Conservation (phyloP, 2,888 invertebrate genomes). For the Pyrrhosoma nymphula region DNA sequence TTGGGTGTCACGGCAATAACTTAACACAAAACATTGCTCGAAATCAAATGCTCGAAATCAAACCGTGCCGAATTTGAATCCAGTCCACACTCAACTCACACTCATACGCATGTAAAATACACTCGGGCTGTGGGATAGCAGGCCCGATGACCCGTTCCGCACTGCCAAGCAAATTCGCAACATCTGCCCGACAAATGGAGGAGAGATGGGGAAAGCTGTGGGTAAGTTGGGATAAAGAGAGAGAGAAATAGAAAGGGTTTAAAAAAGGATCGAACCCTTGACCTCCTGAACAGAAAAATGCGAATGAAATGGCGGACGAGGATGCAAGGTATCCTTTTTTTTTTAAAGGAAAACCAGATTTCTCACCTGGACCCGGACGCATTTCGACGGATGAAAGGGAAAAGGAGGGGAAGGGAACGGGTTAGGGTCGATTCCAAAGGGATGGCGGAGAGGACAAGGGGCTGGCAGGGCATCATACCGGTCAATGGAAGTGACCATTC, state of each 20-base stretch:
- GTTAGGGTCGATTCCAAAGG: no score
- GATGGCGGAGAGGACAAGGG: no score
- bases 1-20: no score
- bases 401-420: not conserved
- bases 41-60: no score
- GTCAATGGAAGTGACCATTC: not conserved
- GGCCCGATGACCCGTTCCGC: not conserved
- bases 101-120: not conserved
- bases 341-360: not conserved
- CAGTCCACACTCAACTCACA: not conserved
- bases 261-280: not conserved
- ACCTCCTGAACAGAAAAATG: not conserved
- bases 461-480: not conserved
- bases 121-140: not conserved
- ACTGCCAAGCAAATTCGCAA: not conserved
- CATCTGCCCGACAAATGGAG: not conserved
- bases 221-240: no score
- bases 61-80: not conserved
- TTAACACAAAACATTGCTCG: no score
- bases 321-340: not conserved
- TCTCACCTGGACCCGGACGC: not conserved
- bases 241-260: no score
- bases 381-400: not conserved
- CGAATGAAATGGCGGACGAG: not conserved
- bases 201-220: no score